These are phyloP conservation scores for Trichacis sp. DNA, from an alignment of 2,888 invertebrate species.

Conservation along the genomic window DNA sequence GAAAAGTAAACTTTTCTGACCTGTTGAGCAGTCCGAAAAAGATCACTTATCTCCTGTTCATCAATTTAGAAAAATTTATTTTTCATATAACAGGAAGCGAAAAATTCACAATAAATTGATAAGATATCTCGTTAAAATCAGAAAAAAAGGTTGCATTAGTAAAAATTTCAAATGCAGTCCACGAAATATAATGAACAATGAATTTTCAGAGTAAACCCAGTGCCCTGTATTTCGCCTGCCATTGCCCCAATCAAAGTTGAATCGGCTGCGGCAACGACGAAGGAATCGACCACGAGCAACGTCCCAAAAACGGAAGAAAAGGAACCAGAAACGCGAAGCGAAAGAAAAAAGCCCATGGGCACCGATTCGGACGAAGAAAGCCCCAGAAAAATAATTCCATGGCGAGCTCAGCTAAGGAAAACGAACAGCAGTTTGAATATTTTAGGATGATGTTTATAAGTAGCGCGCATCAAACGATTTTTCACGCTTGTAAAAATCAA, in stretches of 20 bases:
- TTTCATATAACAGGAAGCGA: too few species aligned
- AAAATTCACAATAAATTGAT: too few species aligned
- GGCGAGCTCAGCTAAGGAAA: slow-evolving; percentile 89
- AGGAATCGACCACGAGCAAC: slow-evolving; percentile 21
- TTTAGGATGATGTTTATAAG: slow-evolving; percentile 75
- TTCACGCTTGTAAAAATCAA: not conserved
- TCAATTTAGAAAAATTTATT: too few species aligned
- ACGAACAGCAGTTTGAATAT: slow-evolving; percentile 91
- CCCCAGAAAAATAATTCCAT: slow-evolving; percentile 84
- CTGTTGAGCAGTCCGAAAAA: too few species aligned
- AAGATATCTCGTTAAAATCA: too few species aligned
- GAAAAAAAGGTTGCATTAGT: too few species aligned
- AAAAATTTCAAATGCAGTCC: too few species aligned
- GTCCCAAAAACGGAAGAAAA: slow-evolving; percentile 13
- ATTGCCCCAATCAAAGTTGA: slow-evolving; percentile 29
- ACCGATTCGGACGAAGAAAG: slow-evolving; percentile 75
- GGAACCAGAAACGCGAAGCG: slow-evolving; percentile 48
- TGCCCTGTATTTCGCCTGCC: slow-evolving; percentile 13
- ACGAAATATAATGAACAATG: too few species aligned
- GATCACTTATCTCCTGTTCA: too few species aligned
- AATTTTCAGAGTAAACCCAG: slow-evolving; percentile 26
- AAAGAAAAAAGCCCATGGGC: slow-evolving; percentile 62
- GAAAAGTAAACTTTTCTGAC: too few species aligned
- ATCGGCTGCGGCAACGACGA: slow-evolving; percentile 15
- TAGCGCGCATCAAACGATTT: too few species aligned